These are phyloP conservation scores for Microplitis mediator DNA, from an alignment of 1,140 invertebrate species.

Conservation along the genomic window DNA sequence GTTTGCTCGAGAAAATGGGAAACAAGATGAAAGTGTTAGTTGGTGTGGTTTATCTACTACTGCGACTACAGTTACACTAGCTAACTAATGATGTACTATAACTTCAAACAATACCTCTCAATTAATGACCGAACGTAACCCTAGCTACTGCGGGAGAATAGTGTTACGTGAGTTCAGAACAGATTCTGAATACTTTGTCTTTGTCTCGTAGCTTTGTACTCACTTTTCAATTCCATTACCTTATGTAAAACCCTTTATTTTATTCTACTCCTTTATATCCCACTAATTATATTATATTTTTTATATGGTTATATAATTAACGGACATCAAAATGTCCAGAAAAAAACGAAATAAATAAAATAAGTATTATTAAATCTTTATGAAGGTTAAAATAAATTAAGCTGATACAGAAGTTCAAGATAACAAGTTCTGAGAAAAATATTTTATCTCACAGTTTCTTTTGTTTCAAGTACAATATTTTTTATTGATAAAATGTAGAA, in stretches of 20 bases:
- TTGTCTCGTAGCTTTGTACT: neutral
- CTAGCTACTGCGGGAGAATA: neutral
- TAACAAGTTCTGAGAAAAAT: too few species aligned
- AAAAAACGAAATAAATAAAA: too few species aligned
- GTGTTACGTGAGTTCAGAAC: neutral
- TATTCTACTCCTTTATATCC: too few species aligned
- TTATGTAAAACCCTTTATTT: neutral
- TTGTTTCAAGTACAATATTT: too few species aligned
- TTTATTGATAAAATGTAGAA: too few species aligned
- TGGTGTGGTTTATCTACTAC: neutral
- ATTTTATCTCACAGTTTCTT: too few species aligned
- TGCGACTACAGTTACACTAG: conserved; percentile 2
- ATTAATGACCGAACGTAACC: conserved; percentile 23
- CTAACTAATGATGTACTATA: conserved; percentile 26
- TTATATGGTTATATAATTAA: too few species aligned
- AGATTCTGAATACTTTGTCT: conserved; percentile 7
- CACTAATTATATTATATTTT: too few species aligned
- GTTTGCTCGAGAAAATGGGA: neutral
- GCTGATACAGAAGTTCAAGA: too few species aligned
- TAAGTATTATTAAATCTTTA: too few species aligned
- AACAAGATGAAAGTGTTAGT: neutral
- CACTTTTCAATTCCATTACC: neutral
- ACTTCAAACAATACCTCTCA: conserved; percentile 28
- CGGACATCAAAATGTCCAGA: too few species aligned
- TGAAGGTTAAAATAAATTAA: too few species aligned